phyloP scores from a whole-genome alignment of 2,113 vertebrate species.

The Chlamydotis undulata region DNA sequence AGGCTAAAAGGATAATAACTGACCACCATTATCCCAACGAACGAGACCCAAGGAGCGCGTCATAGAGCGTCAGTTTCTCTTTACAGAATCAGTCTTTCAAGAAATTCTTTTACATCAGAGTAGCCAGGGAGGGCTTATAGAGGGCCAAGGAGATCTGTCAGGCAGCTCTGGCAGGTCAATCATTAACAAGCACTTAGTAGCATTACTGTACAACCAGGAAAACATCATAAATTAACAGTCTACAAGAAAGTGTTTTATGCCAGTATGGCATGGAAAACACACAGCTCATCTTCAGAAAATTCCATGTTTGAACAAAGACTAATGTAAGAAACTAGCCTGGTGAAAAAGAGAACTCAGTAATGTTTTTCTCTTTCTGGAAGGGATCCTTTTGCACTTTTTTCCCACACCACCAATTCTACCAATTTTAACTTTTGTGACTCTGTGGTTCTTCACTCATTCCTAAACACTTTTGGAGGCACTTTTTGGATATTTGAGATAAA shows the following conservation, averaged over 20 bases:
- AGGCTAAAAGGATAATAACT: background rate
- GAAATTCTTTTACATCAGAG: background rate
- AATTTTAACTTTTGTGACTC: background rate
- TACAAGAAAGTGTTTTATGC: background rate
- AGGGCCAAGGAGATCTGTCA: background rate
- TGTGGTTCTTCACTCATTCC: background rate
- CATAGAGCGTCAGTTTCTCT: fast-evolving
- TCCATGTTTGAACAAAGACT: background rate
- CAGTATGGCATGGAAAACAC: background rate
- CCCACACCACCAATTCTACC: background rate
- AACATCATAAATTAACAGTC: background rate
- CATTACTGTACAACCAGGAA: background rate
- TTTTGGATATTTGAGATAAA: background rate
- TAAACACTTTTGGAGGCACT: background rate
- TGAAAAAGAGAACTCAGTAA: background rate
- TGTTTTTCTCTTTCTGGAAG: background rate
- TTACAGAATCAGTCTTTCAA: background rate
- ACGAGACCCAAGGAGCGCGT: fast-evolving
- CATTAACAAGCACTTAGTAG: background rate
- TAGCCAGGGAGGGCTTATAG: background rate
- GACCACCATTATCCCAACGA: background rate
- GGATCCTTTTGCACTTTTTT: background rate
- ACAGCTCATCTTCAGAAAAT: background rate
- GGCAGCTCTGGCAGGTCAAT: background rate
- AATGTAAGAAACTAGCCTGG: background rate